Percentiles rank a stretch among this genome's conserved stretches.
These are phyloP conservation scores for Petrophora chlorosata DNA, from an alignment of 2,888 invertebrate species.

Conservation along the genomic window DNA sequence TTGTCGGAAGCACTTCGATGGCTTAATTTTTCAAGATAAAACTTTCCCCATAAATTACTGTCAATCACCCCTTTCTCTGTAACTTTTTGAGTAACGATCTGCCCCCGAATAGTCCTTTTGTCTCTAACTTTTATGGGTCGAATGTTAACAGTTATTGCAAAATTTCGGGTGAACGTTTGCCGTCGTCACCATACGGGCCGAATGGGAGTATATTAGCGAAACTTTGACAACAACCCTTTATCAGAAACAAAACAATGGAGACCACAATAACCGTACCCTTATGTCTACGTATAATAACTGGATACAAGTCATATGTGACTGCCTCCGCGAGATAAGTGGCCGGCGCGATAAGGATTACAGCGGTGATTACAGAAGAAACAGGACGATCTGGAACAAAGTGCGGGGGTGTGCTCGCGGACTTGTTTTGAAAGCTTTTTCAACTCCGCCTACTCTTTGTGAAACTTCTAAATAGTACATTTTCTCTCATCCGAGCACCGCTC, in stretches of 20 bases:
- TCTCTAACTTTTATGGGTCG: slow-evolving; percentile 26
- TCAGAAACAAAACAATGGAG: slow-evolving; percentile 54
- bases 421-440: slow-evolving; percentile 61
- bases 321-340: slow-evolving; percentile 50
- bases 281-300: slow-evolving; percentile 57
- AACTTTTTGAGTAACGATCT: slow-evolving; percentile 30
- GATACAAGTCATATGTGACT: slow-evolving; percentile 62
- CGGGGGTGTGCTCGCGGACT: slow-evolving; percentile 44
- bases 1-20: slow-evolving; percentile 22
- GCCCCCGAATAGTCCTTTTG: slow-evolving; percentile 28
- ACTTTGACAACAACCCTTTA: slow-evolving; percentile 50
- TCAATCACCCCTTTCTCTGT: slow-evolving; percentile 28
- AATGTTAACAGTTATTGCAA: slow-evolving; percentile 27
- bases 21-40: slow-evolving; percentile 36
- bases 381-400: slow-evolving; percentile 58
- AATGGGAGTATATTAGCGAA: slow-evolving; percentile 29
- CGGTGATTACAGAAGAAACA: slow-evolving; percentile 57
- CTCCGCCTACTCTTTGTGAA: slow-evolving; percentile 50
- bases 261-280: slow-evolving; percentile 50
- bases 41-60: slow-evolving; percentile 34
- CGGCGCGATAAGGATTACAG: slow-evolving; percentile 60
- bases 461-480: slow-evolving; percentile 66
- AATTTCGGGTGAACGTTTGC: slow-evolving; percentile 19
- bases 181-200: slow-evolving; percentile 27
- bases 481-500: slow-evolving; percentile 48